Evolutionary conservation across 2,797 vertebrate genomes (phyloP).

Genomic region (Coilia nasus): DNA sequence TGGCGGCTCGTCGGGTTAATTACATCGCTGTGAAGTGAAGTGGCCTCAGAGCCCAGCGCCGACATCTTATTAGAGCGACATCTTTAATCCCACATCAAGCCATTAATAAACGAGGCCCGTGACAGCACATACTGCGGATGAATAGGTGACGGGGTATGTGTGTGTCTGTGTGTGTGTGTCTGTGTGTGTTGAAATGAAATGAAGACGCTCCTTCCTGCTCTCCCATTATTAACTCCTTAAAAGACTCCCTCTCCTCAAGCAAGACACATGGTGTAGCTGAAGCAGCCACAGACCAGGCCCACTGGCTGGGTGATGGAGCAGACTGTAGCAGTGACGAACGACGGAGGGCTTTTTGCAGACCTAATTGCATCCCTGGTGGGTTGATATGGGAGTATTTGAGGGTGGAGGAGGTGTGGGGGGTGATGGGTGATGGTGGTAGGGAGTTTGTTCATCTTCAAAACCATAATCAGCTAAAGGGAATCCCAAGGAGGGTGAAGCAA

Average conservation of each 20-base stretch:
- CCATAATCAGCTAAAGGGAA: conserved; percentile 7
- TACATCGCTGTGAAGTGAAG: conserved; percentile 39
- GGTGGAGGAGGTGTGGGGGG: not conserved
- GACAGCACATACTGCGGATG: conserved; percentile 37
- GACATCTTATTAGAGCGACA: conserved; percentile 36
- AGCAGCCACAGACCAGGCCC: not conserved
- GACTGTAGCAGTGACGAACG: not conserved
- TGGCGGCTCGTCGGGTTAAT: conserved; percentile 33
- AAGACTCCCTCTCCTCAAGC: conserved; percentile 17
- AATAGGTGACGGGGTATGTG: conserved; percentile 30
- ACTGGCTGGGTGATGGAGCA: not conserved
- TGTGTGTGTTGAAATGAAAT: conserved; percentile 30
- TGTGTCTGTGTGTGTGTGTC: too few species aligned
- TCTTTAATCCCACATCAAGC: conserved; percentile 46
- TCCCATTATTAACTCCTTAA: conserved; percentile 39
- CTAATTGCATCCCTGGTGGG: conserved; percentile 18
- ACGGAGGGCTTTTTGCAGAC: not conserved
- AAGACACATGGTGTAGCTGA: not conserved
- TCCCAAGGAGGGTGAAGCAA: not conserved
- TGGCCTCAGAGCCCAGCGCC: conserved; percentile 9
- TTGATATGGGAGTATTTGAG: not conserved
- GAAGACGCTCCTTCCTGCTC: conserved; percentile 30
- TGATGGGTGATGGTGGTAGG: not conserved
- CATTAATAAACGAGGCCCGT: conserved; percentile 43
- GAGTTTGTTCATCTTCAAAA: conserved; percentile 25